Conservation (phyloP, 2,888 invertebrate genomes). For the Thecocarcelia acutangulata region DNA sequence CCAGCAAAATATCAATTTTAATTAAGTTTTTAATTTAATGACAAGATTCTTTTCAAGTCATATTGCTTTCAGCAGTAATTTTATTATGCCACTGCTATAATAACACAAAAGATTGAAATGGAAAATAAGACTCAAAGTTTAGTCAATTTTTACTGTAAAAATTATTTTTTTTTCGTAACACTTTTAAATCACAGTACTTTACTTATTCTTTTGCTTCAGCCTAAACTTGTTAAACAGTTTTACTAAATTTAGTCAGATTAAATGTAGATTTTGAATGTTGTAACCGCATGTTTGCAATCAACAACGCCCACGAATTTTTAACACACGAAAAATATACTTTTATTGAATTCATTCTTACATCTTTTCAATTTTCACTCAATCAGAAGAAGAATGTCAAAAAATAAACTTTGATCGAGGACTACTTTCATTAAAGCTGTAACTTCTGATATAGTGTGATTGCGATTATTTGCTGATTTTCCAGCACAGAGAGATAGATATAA, state of each 20-base stretch:
- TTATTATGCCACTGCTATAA: not conserved
- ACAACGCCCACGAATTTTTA: conserved; percentile 73
- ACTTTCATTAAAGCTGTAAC: no score
- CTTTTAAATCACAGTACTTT: conserved; percentile 15
- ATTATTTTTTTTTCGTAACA: not conserved
- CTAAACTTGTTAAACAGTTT: conserved; percentile 23
- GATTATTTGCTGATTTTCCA: no score
- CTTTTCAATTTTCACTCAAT: not conserved
- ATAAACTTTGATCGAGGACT: not conserved
- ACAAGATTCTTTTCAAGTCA: conserved; percentile 40
- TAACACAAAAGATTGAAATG: no score
- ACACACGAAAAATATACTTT: conserved; percentile 23
- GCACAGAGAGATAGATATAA: no score
- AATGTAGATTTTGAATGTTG: conserved; percentile 73
- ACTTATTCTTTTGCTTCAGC: conserved; percentile 9
- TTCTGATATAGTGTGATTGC: no score
- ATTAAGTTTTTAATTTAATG: conserved; percentile 49
- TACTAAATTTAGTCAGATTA: conserved; percentile 73
- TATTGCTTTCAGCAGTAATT: conserved; percentile 12
- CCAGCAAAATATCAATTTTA: conserved; percentile 39
- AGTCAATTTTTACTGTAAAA: no score
- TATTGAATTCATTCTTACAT: no score
- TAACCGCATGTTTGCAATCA: conserved; percentile 77
- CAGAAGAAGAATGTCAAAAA: conserved; percentile 10
- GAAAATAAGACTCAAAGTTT: no score